Evolutionary conservation across 1,140 invertebrate species (phyloP), one percentile per base, ranked within the genome.

Genomic region (Papilio glaucus): DNA sequence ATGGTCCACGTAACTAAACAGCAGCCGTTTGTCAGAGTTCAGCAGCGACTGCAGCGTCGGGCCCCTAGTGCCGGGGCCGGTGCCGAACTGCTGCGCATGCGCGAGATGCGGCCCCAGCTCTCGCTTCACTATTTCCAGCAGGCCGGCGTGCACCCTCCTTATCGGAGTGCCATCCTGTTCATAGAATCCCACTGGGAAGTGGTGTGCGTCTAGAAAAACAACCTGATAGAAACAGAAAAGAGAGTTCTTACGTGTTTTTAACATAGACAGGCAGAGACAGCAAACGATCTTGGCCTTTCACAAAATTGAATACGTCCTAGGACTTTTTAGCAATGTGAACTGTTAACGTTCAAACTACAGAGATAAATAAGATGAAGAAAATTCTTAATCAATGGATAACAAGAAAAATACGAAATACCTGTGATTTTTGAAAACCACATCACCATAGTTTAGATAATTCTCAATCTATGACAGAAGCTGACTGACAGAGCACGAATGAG

Each of bases 181-280:
- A 68, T 95, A 94, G 72, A 96, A 95, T 4, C 96, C 96, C 29
- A 96, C 94, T 5, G 96, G 96, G 86, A 96, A 96, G 77, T 96
- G 94, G 76, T 96, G 95, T 65, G 96, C 95, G 78, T 97, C 96
- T 33, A 97, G 85, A 73, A 97, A 94, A 0, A 96, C 93, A 8
- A 97, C 93, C 93, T 94, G 77, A 49, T 60, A 4, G 7, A 69
- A 39, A 41, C 0, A 42, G 13, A 45, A 18, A 37, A n/a, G 37
- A 33, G 6, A 10, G 0, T 49, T 18, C 10, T 0, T 13, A 4
- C 12, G 39, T 41, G n/a, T n/a, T n/a, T n/a, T n/a, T n/a, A n/a
- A n/a, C n/a, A n/a, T n/a, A n/a, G n/a, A n/a, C n/a, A n/a, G n/a
- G n/a, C n/a, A n/a, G n/a, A n/a, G n/a, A n/a, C n/a, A n/a, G n/a